phyloP scores from a whole-genome alignment of 2,797 vertebrate species.

The Sparidentex hasta region DNA sequence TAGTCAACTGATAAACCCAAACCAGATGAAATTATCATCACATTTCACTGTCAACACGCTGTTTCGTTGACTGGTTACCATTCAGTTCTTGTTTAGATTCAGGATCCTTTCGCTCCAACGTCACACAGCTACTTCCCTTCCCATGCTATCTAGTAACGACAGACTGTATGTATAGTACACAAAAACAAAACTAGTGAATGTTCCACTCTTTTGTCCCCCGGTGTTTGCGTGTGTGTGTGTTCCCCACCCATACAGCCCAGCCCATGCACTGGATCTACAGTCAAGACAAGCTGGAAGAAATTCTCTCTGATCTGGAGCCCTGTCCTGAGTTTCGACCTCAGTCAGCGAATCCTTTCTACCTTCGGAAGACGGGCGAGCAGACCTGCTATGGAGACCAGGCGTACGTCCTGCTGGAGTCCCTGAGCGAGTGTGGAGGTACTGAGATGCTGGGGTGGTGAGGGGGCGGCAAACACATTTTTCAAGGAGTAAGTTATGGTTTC shows the following conservation, averaged over 20 bases:
- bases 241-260: constrained; percentile 69
- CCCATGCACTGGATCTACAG: constrained; percentile 85
- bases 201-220: constrained; percentile 16
- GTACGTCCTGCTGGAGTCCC: constrained; percentile 79
- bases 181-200: constrained; percentile 36
- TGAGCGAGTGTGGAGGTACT: constrained; percentile 80
- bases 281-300: constrained; percentile 70
- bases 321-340: constrained; percentile 79
- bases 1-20: neutral
- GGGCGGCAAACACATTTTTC: too few species aligned
- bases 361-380: constrained; percentile 78
- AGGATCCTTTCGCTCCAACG: neutral
- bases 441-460: too few species aligned
- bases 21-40: neutral
- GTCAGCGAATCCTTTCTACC: constrained; percentile 83
- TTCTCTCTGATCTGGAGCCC: constrained; percentile 76
- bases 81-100: neutral
- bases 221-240: constrained; percentile 10
- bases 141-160: constrained; percentile 9
- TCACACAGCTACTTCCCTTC: constrained; percentile 2
- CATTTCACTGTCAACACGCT: neutral
- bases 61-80: neutral
- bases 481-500: neutral
- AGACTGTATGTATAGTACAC: constrained; percentile 13
- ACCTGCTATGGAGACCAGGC: constrained; percentile 85